A percentile compares a stretch with the other conserved stretches of the same genome.
Evolutionary conservation across 2,797 vertebrate genomes (phyloP).

Genomic region (Danio aesculapii): DNA sequence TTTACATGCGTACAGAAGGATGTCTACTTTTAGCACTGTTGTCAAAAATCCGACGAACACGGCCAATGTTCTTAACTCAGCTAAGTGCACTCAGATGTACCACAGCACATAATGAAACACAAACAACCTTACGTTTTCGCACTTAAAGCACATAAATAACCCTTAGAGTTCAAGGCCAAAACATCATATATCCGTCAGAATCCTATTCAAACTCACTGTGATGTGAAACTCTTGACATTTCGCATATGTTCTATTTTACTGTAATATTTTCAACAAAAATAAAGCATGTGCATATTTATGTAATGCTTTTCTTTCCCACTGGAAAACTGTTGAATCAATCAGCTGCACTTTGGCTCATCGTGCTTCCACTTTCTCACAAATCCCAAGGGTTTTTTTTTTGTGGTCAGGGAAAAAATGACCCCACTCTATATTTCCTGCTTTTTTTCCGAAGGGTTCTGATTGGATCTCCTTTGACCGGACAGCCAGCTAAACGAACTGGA

Average conservation of each 20-base stretch:
- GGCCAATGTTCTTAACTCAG: not conserved
- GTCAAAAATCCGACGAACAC: slow-evolving; percentile 23
- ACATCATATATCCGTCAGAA: not conserved
- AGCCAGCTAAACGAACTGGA: slow-evolving; percentile 89
- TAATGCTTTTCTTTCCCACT: slow-evolving; percentile 46
- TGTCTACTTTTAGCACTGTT: slow-evolving; percentile 37
- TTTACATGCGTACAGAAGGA: slow-evolving; percentile 67
- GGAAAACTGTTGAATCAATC: slow-evolving; percentile 49
- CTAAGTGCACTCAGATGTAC: slow-evolving; percentile 41
- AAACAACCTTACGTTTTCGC: slow-evolving; percentile 6
- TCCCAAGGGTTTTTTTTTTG: slow-evolving; percentile 42
- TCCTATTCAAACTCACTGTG: not conserved
- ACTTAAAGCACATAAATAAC: slow-evolving; percentile 2
- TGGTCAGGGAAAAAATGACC: slow-evolving; percentile 53
- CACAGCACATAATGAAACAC: slow-evolving; percentile 5
- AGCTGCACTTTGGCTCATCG: slow-evolving; percentile 39
- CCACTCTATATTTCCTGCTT: slow-evolving; percentile 19
- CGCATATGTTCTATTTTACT: slow-evolving; percentile 25
- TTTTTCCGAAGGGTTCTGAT: slow-evolving; percentile 89
- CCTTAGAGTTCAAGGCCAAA: not conserved
- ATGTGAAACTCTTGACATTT: slow-evolving; percentile 2
- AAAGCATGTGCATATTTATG: not conserved
- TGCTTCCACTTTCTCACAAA: slow-evolving; percentile 56
- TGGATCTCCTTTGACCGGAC: slow-evolving; percentile 92
- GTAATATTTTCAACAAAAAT: slow-evolving; percentile 10